Conservation (phyloP, 1,140 invertebrate genomes). For the Papilio polyxenes region DNA sequence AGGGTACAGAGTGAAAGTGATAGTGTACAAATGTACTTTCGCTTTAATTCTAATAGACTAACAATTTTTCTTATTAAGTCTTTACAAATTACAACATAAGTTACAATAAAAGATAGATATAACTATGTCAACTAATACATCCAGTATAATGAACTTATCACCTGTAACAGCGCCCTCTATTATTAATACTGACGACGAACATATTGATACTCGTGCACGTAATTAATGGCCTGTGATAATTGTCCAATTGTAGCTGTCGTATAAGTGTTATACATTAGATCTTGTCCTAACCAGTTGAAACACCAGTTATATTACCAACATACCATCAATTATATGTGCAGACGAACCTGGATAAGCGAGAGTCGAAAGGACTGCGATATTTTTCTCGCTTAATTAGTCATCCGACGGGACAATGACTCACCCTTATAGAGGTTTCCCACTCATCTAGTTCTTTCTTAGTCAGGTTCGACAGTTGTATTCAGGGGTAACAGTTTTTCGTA, state of each 20-base stretch:
- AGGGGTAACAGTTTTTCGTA: background rate
- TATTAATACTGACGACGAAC: background rate
- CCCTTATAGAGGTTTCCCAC: no score
- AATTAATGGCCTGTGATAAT: slow-evolving; percentile 26
- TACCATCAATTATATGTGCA: slow-evolving; percentile 6
- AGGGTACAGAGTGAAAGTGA: slow-evolving; percentile 1
- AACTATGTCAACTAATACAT: background rate
- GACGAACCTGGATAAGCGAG: no score
- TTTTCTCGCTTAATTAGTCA: no score
- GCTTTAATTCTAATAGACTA: background rate
- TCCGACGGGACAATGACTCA: no score
- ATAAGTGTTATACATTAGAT: slow-evolving; percentile 23
- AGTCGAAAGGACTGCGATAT: no score
- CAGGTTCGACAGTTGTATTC: background rate
- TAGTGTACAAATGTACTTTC: background rate
- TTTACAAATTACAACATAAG: background rate
- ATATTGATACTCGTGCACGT: slow-evolving; percentile 7
- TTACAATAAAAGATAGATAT: background rate
- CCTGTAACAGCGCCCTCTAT: slow-evolving; percentile 6
- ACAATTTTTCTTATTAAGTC: background rate
- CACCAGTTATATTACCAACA: background rate
- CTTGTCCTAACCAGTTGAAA: background rate
- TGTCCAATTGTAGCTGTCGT: slow-evolving; percentile 26
- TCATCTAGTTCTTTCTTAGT: no score
- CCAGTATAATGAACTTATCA: slow-evolving; percentile 2